Percentiles rank a stretch among this genome's conserved stretches.
Evolutionary conservation across 2,888 invertebrate genomes (phyloP).

Genomic region (Nipponacmea schrenckii): DNA sequence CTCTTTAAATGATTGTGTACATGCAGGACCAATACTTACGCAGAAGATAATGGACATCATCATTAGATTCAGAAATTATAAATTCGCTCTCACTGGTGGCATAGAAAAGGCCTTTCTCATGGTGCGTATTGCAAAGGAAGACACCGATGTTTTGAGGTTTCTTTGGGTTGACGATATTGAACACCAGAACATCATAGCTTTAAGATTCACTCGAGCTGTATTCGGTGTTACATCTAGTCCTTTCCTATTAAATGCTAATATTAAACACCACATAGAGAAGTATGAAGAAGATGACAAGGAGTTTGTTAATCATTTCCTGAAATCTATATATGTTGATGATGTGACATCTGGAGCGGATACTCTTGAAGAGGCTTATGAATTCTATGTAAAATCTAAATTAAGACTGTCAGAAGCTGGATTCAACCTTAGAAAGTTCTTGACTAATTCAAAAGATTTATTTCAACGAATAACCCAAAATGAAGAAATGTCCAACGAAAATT

Average conservation of each 20-base stretch:
- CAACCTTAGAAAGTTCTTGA: neutral
- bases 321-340: neutral
- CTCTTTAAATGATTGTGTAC: neutral
- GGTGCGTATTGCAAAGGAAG: neutral
- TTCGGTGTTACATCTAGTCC: neutral
- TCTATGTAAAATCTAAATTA: neutral
- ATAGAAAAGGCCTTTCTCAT: constrained; percentile 9
- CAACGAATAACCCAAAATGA: neutral
- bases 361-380: neutral
- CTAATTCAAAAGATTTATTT: neutral
- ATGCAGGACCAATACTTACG: neutral
- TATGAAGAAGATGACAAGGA: neutral
- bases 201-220: constrained; percentile 1
- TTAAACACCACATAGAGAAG: neutral
- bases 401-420: neutral
- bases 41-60: constrained; percentile 3
- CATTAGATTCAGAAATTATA: neutral
- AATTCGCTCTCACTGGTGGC: neutral
- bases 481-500: neutral
- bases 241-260: neutral
- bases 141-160: neutral
- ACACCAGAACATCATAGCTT: neutral
- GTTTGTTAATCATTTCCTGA: neutral
- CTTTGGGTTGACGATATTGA: neutral
- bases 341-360: neutral